Conservation (phyloP, 2,113 vertebrate genomes). For the Bostrychus sinensis region DNA sequence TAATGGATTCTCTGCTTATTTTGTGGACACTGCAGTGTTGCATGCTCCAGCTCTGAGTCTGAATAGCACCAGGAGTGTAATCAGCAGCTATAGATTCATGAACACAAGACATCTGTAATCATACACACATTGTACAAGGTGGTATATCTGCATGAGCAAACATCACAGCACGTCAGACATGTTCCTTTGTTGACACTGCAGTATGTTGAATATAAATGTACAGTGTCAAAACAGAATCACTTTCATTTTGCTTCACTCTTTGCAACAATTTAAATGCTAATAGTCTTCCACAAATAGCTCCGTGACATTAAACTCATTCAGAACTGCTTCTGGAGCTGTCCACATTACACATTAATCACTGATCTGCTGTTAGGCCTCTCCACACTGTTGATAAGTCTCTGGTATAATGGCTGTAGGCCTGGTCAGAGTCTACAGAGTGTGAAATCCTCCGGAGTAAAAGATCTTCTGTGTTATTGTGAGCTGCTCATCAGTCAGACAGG, state of each 20-base stretch:
- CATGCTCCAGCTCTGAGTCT: slow-evolving; percentile 10
- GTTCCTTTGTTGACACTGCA: slow-evolving; percentile 27
- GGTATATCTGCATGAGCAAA: slow-evolving; percentile 15
- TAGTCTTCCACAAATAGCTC: slow-evolving; percentile 61
- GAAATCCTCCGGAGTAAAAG: slow-evolving; percentile 30
- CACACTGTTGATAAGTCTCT: slow-evolving; percentile 23
- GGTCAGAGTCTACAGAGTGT: too few species aligned
- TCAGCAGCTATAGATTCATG: slow-evolving; percentile 30
- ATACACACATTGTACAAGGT: slow-evolving; percentile 5
- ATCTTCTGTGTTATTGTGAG: slow-evolving; percentile 12
- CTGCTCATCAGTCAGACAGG: background rate
- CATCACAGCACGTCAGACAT: slow-evolving; percentile 37
- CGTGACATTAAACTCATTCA: slow-evolving; percentile 61
- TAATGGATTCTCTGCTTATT: slow-evolving; percentile 15
- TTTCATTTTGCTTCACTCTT: slow-evolving; percentile 42
- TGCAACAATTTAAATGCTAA: slow-evolving; percentile 62
- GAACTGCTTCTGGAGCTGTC: slow-evolving; percentile 46
- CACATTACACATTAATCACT: slow-evolving; percentile 62
- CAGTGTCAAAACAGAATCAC: slow-evolving; percentile 50
- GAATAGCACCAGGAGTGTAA: slow-evolving; percentile 29
- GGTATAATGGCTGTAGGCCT: slow-evolving; percentile 10
- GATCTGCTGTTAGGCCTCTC: slow-evolving; percentile 47
- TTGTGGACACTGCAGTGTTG: slow-evolving; percentile 5
- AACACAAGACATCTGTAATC: background rate
- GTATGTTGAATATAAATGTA: slow-evolving; percentile 69